Conservation (phyloP, 2,113 vertebrate genomes). For the Sylvia atricapilla region DNA sequence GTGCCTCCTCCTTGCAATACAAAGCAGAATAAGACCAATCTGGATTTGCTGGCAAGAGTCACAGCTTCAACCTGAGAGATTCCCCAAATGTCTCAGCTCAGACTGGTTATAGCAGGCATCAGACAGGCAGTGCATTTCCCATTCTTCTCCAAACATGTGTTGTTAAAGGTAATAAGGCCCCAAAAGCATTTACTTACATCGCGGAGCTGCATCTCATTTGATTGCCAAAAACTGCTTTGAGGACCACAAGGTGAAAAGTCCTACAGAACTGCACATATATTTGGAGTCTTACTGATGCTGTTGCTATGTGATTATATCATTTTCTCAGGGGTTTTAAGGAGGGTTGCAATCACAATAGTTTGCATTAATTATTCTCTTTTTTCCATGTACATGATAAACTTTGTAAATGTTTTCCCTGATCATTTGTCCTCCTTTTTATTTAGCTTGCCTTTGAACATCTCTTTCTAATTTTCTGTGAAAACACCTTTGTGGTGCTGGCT, state of each 20-base stretch:
- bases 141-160: not conserved
- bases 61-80: not conserved
- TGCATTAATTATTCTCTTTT: not conserved
- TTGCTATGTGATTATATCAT: not conserved
- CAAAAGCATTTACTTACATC: not conserved
- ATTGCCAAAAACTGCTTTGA: not conserved
- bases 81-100: not conserved
- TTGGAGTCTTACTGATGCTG: not conserved
- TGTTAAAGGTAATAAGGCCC: not conserved
- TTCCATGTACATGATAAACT: not conserved
- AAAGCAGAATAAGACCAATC: not conserved
- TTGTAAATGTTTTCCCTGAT: not conserved
- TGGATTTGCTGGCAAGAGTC: not conserved
- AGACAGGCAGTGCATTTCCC: not conserved
- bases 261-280: not conserved
- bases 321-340: not conserved
- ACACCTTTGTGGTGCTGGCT: constrained; percentile 5
- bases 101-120: not conserved
- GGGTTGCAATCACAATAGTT: not conserved
- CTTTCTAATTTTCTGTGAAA: constrained; percentile 18
- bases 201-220: not conserved
- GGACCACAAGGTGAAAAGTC: not conserved
- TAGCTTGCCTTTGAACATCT: not conserved
- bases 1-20: not conserved
- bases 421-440: not conserved